Percentiles rank a stretch among this genome's conserved stretches.
These are phyloP conservation scores for Cecidostiba fungosa DNA, from an alignment of 2,888 invertebrate species.

Conservation along the genomic window DNA sequence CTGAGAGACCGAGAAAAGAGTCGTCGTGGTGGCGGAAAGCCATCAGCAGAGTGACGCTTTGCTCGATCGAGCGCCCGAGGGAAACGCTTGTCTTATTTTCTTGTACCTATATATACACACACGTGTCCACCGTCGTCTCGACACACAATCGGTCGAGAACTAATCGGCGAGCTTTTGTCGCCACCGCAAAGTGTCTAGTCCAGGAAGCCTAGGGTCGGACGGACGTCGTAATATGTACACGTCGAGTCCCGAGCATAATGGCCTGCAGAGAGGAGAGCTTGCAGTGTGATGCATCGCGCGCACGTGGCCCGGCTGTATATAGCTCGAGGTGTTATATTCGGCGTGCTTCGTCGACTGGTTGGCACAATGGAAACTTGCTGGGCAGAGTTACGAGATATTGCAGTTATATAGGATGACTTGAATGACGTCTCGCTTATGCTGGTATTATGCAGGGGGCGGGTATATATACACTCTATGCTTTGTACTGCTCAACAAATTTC, in stretches of 20 bases:
- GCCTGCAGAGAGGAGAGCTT: neutral
- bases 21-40: neutral
- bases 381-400: neutral
- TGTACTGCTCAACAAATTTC: too few relatives aligned
- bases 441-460: neutral
- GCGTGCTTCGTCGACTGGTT: neutral
- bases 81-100: neutral
- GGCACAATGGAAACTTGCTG: slow-evolving; percentile 6
- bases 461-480: too few relatives aligned
- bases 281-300: neutral
- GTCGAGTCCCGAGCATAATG: neutral
- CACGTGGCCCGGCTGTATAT: slow-evolving; percentile 1
- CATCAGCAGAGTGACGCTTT: neutral
- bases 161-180: slow-evolving; percentile 13
- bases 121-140: neutral
- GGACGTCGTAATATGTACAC: neutral
- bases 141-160: slow-evolving; percentile 1
- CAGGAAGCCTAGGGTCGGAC: neutral
- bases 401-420: neutral
- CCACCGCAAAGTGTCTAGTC: slow-evolving; percentile 1
- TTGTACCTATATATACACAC: neutral
- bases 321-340: neutral
- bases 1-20: slow-evolving; percentile 7
- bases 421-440: neutral
- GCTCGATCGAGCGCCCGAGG: neutral